A percentile compares a stretch with the other conserved stretches of the same genome.
phyloP scores from a whole-genome alignment of 2,888 invertebrate species.

The Slavum lentiscoides region DNA sequence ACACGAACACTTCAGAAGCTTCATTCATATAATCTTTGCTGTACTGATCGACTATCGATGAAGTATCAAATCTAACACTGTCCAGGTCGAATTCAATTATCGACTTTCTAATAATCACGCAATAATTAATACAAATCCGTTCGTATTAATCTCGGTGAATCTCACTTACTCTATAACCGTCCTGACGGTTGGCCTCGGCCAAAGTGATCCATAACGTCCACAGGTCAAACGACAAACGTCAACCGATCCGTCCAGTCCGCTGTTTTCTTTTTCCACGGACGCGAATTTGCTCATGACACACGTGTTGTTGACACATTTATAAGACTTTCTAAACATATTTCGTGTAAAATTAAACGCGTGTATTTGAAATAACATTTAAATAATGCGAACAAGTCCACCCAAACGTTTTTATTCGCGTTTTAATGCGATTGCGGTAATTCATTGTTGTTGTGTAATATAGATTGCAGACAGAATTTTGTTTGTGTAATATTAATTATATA shows the following conservation, averaged over 20 bases:
- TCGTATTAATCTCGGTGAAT: not conserved
- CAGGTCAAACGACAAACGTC: slow-evolving; percentile 72
- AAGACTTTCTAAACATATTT: slow-evolving; percentile 25
- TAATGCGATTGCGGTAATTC: no score
- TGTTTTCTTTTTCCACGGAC: slow-evolving; percentile 5
- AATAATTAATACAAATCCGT: not conserved
- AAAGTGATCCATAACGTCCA: slow-evolving; percentile 70
- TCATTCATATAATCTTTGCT: slow-evolving; percentile 63
- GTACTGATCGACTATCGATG: slow-evolving; percentile 62
- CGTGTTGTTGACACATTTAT: slow-evolving; percentile 39
- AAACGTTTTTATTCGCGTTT: no score
- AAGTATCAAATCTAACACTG: slow-evolving; percentile 64
- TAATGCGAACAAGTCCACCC: no score
- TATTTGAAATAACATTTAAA: no score
- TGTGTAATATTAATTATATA: no score
- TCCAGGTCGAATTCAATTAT: slow-evolving; percentile 14
- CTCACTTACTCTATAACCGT: slow-evolving; percentile 55
- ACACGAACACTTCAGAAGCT: slow-evolving; percentile 65
- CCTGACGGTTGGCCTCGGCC: slow-evolving; percentile 69
- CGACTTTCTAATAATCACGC: slow-evolving; percentile 10
- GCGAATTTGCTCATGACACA: not conserved
- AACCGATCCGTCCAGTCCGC: slow-evolving; percentile 60
- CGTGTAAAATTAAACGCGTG: not conserved
- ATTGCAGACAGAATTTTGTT: no score
- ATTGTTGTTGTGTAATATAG: no score